These are phyloP conservation scores for Formica selysi DNA, from an alignment of 1,140 invertebrate species.

Conservation along the genomic window DNA sequence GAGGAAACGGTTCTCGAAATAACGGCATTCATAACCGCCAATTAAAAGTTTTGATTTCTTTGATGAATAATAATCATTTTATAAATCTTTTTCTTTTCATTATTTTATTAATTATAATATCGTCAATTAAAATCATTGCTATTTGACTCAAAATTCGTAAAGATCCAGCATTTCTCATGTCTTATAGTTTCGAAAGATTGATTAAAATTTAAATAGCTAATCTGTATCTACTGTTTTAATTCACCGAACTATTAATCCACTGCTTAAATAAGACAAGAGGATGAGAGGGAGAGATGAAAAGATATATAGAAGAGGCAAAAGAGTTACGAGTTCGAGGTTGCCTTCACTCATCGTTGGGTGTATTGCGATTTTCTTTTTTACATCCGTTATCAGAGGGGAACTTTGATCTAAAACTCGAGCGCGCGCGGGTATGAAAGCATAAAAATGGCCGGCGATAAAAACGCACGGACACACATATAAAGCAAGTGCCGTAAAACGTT, in stretches of 20 bases:
- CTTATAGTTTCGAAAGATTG: background rate
- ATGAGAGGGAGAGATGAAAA: background rate
- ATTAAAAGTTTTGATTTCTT: background rate
- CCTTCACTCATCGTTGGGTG: background rate
- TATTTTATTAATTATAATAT: background rate
- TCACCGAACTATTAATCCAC: background rate
- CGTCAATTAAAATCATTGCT: background rate
- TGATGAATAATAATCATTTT: background rate
- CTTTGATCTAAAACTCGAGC: constrained; percentile 50
- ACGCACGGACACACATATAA: constrained; percentile 55
- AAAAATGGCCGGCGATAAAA: constrained; percentile 59
- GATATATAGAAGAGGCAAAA: background rate
- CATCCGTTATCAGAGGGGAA: constrained; percentile 31
- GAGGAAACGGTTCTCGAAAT: background rate
- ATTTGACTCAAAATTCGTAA: background rate
- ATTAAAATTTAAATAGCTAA: background rate
- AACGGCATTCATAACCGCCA: background rate
- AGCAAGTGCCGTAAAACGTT: constrained; percentile 63
- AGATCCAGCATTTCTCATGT: background rate
- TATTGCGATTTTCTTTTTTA: constrained; percentile 39
- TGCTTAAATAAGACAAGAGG: constrained; percentile 10
- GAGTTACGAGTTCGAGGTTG: constrained; percentile 4
- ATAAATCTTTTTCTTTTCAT: background rate
- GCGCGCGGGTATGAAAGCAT: constrained; percentile 54
- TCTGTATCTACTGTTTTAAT: background rate